These are phyloP conservation scores for Jaculus jaculus DNA, from an alignment of 2,113 vertebrate species.

Conservation along the genomic window DNA sequence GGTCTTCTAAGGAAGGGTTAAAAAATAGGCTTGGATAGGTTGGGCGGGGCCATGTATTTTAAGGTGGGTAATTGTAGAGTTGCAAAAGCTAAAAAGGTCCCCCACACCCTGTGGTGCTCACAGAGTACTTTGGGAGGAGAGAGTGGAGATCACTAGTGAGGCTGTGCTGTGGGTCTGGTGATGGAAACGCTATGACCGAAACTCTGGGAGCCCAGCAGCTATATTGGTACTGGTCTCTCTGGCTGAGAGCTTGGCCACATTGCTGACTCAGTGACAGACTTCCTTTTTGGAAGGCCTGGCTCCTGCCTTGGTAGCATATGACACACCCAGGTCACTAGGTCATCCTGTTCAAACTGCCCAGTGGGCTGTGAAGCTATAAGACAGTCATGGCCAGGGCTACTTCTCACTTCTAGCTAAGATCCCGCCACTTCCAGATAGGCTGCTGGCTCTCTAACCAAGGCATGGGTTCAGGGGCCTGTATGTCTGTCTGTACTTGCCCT, in stretches of 20 bases:
- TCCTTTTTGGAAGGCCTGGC: conserved; percentile 57
- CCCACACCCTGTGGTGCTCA: not conserved
- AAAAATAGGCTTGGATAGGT: not conserved
- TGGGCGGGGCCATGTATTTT: conserved; percentile 11
- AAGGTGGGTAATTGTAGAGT: conserved; percentile 40
- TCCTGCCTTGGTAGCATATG: conserved; percentile 38
- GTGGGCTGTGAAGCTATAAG: conserved; percentile 4
- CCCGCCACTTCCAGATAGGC: not conserved
- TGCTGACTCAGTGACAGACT: conserved; percentile 54
- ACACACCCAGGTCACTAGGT: conserved; percentile 55
- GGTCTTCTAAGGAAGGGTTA: not conserved
- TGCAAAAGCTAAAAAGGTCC: not conserved
- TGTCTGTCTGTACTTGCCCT: not conserved
- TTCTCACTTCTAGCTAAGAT: not conserved
- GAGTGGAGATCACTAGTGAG: not conserved
- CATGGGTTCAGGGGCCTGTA: not conserved
- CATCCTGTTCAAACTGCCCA: conserved; percentile 35
- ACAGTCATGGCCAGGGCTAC: not conserved
- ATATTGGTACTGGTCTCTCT: not conserved
- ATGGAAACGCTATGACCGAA: not conserved
- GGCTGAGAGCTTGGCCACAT: not conserved
- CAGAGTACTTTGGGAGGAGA: not conserved
- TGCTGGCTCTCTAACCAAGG: not conserved
- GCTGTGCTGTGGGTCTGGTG: not conserved
- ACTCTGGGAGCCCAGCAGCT: too few relatives aligned